Evolutionary conservation across 2,113 vertebrate species (phyloP).

Genomic region (Picathartes gymnocephalus): DNA sequence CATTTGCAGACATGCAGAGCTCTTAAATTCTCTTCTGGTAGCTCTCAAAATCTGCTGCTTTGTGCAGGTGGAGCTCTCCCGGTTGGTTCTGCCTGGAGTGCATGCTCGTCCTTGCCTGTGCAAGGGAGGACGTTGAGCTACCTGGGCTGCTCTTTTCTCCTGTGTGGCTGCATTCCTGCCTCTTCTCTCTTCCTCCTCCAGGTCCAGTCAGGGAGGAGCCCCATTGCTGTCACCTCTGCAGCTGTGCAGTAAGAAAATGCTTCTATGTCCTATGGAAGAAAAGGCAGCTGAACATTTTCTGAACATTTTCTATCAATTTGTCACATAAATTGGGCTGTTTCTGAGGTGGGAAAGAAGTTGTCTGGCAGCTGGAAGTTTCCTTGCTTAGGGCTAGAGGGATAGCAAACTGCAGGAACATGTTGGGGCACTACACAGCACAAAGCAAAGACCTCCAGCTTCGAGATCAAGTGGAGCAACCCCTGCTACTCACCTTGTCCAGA

Average conservation of each 20-base stretch:
- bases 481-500: background rate
- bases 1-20: background rate
- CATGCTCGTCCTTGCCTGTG: background rate
- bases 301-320: background rate
- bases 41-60: background rate
- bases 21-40: background rate
- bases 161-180: background rate
- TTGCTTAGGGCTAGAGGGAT: slow-evolving; percentile 14
- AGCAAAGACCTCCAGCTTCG: background rate
- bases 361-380: slow-evolving; percentile 17
- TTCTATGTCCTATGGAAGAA: background rate
- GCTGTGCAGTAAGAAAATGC: background rate
- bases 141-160: background rate
- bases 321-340: background rate
- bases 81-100: background rate
- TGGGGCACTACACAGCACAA: background rate
- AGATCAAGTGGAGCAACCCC: background rate
- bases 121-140: background rate
- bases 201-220: background rate
- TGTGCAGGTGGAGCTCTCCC: background rate
- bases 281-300: background rate
- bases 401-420: background rate
- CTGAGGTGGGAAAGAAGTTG: background rate
- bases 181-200: background rate
- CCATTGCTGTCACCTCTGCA: background rate